Conservation (phyloP, 2,888 invertebrate species). For the Micoletzkya japonica region DNA sequence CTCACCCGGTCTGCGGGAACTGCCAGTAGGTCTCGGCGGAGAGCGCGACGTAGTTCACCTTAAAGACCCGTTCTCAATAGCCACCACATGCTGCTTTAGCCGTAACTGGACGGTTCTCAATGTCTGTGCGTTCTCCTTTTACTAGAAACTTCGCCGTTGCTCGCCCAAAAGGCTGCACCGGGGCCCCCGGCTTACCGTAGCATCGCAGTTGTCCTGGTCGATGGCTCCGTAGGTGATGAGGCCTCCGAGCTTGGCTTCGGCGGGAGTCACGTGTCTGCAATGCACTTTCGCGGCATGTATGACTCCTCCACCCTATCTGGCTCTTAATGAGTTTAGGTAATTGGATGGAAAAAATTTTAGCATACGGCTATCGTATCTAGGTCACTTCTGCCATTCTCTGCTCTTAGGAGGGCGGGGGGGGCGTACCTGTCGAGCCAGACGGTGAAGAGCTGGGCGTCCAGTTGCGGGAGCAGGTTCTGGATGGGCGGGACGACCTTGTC, state of each 20-base stretch:
- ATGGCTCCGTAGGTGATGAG: constrained; percentile 58
- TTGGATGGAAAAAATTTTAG: too few relatives aligned
- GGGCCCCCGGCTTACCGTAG: too few relatives aligned
- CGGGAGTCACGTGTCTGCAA: constrained; percentile 27
- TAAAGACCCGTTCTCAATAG: too few relatives aligned
- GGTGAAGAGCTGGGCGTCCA: constrained; percentile 79
- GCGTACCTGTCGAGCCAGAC: constrained; percentile 77
- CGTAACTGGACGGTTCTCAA: too few relatives aligned
- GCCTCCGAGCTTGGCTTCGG: constrained; percentile 46
- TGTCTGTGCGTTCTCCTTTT: too few relatives aligned
- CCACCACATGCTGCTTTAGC: too few relatives aligned
- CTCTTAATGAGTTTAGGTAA: neutral
- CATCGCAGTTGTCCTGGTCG: constrained; percentile 53
- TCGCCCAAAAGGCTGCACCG: too few relatives aligned
- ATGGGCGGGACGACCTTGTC: constrained; percentile 89
- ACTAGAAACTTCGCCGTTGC: too few relatives aligned
- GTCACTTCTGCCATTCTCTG: too few relatives aligned
- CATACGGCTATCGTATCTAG: too few relatives aligned
- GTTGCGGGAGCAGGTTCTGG: constrained; percentile 84
- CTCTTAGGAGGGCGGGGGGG: neutral
- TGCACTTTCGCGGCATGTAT: neutral
- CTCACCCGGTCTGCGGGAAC: constrained; percentile 44
- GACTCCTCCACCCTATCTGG: neutral
- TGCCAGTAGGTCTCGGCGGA: constrained; percentile 58
- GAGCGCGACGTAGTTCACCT: constrained; percentile 50